Conservation (phyloP, 2,888 invertebrate species). For the Aleiodes leptofemur region DNA sequence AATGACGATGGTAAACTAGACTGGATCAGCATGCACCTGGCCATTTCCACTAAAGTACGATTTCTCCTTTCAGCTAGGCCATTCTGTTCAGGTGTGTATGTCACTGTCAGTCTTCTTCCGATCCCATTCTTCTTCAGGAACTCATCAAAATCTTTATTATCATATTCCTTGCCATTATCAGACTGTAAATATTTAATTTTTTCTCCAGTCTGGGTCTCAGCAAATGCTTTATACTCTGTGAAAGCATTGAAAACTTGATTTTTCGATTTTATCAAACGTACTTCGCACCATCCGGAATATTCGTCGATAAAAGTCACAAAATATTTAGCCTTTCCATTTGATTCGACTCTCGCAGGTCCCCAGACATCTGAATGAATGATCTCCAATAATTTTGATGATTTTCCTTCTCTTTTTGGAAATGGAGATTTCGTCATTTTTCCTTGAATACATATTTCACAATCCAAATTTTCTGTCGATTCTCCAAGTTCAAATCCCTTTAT, state of each 20-base stretch:
- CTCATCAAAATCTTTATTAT: constrained; percentile 44
- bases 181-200: constrained; percentile 52
- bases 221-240: constrained; percentile 2
- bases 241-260: no score
- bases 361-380: constrained; percentile 54
- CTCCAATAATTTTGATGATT: constrained; percentile 41
- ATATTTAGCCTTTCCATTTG: no score
- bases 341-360: constrained; percentile 35
- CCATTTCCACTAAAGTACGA: constrained; percentile 57
- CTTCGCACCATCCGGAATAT: no score
- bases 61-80: constrained; percentile 55
- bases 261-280: no score
- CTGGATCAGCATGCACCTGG: constrained; percentile 56
- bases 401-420: constrained; percentile 25
- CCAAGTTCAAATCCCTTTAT: constrained; percentile 27
- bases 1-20: constrained; percentile 54
- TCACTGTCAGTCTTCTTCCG: constrained; percentile 42
- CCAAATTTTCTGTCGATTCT: not conserved
- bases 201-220: constrained; percentile 48
- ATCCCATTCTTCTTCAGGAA: constrained; percentile 43
- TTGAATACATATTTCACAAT: constrained; percentile 42
- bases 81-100: constrained; percentile 54
- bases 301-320: no score
- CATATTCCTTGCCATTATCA: constrained; percentile 54
- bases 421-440: constrained; percentile 40